Conservation (phyloP, 30 jellyfish, hydroid and myxozoan genomes). For the Clytia hemisphaerica region DNA sequence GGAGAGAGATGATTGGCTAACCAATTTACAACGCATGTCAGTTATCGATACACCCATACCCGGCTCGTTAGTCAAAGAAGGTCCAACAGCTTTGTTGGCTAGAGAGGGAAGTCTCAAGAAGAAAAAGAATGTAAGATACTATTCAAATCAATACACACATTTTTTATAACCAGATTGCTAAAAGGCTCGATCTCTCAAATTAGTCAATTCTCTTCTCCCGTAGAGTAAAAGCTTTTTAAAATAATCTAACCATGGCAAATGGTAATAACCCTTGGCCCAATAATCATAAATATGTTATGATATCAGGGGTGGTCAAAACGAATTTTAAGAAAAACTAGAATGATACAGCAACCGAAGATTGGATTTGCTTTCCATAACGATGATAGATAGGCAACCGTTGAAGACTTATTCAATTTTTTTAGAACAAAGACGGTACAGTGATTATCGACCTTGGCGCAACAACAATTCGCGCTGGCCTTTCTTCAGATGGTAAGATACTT, state of each 20-base stretch:
- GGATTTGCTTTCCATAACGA: too few relatives aligned
- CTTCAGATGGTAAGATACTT: constrained; percentile 39
- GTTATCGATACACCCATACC: too few relatives aligned
- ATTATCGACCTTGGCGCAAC: constrained; percentile 85
- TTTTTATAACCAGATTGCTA: neutral
- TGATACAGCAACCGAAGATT: too few relatives aligned
- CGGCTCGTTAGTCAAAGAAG: too few relatives aligned
- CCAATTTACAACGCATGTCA: neutral
- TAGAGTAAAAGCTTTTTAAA: neutral
- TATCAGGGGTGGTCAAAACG: neutral
- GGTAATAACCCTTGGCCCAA: too few relatives aligned
- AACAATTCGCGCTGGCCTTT: constrained; percentile 60
- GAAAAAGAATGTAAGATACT: neutral
- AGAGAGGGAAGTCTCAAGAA: constrained; percentile 25
- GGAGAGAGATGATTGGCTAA: constrained; percentile 21
- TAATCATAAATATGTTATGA: neutral
- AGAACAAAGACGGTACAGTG: constrained; percentile 17
- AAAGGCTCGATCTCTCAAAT: neutral
- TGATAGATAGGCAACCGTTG: neutral
- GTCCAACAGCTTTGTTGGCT: neutral
- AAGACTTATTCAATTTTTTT: neutral
- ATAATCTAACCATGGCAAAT: too few relatives aligned
- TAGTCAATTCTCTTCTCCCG: neutral
- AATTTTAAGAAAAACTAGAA: neutral
- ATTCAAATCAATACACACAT: neutral